Evolutionary conservation across 1,140 invertebrate genomes (phyloP), one percentile per base, ranked within the genome.

Genomic region (Cataglyphis hispanica): DNA sequence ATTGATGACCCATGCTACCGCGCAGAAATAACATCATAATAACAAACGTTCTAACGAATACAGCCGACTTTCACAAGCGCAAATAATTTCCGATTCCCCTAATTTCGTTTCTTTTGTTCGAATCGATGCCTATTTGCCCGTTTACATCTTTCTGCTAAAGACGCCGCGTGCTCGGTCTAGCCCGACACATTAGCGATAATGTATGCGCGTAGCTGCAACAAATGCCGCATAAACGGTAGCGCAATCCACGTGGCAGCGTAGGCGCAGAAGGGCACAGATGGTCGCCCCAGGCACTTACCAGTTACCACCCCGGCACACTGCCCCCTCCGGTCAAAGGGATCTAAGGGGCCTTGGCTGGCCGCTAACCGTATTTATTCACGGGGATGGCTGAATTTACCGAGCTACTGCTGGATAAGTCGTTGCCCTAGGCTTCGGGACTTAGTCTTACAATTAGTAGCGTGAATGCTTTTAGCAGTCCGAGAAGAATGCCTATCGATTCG

Each of bases 361-460:
- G 93, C 94, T 94, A 94, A 94, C 93, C 93, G 91, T 94, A 95
- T 95, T 95, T 95, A 95, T 95, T 94, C 94, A 94, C 93, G 91
- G 91, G 91, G 92, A 88, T 92, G 93, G 89, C 89, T 92, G 92
- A 93, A 92, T 93, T 91, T 92, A 91, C 89, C 89, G 87, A 91
- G 91, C 90, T 85, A 81, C 87, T 84, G 87, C 88, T 88, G 89
- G 91, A 92, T 92, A 93, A 93, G 91, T 92, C 91, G 80, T 86
- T 77, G 81, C 86, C 87, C 31, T 66, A 86, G 88, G 88, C 85
- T 77, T 37, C 80, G 63, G 63, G 40, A 86, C 31, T 91, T 88
- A 67, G 80, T 78, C 64, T 56, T 61, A 50, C 46, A 50, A 50
- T 50, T 50, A 43, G 31, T 63, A 80, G 84, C 66, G 40, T 40